Base-by-base conservation (phyloP, 1,140 invertebrate species). In the Drosophila punjabiensis region DNA sequence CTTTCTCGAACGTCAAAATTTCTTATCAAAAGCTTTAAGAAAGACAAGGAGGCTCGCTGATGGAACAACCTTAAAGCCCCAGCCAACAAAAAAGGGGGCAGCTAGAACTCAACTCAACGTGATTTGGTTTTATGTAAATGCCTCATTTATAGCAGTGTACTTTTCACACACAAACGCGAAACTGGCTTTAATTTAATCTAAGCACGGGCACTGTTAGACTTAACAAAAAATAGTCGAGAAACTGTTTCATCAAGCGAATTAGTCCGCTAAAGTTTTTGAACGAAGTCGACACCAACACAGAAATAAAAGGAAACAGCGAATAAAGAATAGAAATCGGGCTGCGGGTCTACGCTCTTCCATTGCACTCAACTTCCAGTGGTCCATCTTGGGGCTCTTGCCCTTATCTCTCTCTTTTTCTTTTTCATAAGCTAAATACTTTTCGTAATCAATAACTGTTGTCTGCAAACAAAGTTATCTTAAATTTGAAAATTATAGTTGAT, bases 1-100 rank as follows among this genome's bases (percentile, higher is more conserved):
- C 32, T 55, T 55, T 55, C n/a, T 32, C n/a, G n/a, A 32, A 33
- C 52, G 32, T 55, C 52, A 35, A 55, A 55, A 33, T 20, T n/a
- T 35, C 32, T 55, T 55, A 55, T 55, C 52, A 20, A 14, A 20
- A 55, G 32, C 52, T 35, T 55, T 20, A 20, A 9, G 6, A 35
- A 7, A 20, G 52, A 55, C 32, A 18, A 55, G 30, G 6, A 20
- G n/a, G 9, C 4, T 4, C 10, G 52, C n/a, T 20, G 11, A 20
- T 35, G 30, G 11, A 11, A 18, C 7, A 35, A 20, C 18, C 32
- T 4, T 55, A 5, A 35, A 18, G 20, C 18, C 13, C 14, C 18
- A 35, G 13, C n/a, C 52, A 33, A 20, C 14, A 55, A 55, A 32
- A 7, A 18, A 5, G 14, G 11, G 3, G 4, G 3, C n/a, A 20